phyloP scores from a whole-genome alignment of 2,888 invertebrate genomes.

The Capitulum mitella region DNA sequence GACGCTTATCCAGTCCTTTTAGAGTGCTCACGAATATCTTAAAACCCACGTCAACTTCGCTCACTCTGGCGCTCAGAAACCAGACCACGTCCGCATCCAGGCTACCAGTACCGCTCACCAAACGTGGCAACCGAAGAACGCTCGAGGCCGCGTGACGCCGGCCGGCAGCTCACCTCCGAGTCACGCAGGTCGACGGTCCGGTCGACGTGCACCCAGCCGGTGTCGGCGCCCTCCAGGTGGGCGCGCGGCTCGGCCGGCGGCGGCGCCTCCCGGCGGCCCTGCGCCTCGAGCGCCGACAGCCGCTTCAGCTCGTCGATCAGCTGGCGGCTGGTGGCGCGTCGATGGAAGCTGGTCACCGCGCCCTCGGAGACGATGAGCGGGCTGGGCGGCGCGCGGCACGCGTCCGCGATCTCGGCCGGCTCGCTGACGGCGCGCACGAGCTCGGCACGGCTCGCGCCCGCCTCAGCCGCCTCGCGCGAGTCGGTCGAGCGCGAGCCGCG shows the following conservation, averaged over 20 bases:
- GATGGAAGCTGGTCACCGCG: constrained; percentile 59
- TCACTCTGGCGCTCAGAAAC: too few relatives aligned
- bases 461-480: neutral
- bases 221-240: constrained; percentile 49
- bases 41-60: too few relatives aligned
- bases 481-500: constrained; percentile 21
- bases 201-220: constrained; percentile 73
- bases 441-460: neutral
- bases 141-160: too few relatives aligned
- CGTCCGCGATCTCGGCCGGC: constrained; percentile 20
- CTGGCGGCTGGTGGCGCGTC: constrained; percentile 65
- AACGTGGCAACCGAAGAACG: too few relatives aligned
- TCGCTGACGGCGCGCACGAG: constrained; percentile 10
- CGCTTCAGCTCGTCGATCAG: constrained; percentile 66
- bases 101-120: too few relatives aligned
- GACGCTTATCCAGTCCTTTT: too few relatives aligned
- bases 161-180: constrained; percentile 59
- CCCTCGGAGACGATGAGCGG: constrained; percentile 6
- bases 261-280: constrained; percentile 43
- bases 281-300: constrained; percentile 50
- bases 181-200: constrained; percentile 68
- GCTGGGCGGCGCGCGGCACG: neutral
- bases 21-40: too few relatives aligned
- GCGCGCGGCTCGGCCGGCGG: constrained; percentile 31
- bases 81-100: too few relatives aligned